These are phyloP conservation scores for Agonum fuliginosum DNA, from an alignment of 2,888 invertebrate species.

Conservation along the genomic window DNA sequence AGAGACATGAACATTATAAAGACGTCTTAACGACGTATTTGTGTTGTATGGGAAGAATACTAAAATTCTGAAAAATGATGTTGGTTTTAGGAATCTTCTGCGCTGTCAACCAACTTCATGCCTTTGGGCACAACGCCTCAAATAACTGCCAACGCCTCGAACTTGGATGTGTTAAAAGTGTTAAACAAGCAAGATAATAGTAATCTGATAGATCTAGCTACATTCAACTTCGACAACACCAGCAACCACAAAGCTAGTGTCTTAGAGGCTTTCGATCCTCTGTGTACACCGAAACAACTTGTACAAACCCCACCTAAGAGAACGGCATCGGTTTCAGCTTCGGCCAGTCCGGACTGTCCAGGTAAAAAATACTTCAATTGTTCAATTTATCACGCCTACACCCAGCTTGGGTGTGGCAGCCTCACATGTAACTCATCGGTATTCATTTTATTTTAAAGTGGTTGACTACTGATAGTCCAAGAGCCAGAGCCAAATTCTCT, in stretches of 20 bases:
- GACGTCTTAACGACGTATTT: too few relatives aligned
- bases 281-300: slow-evolving; percentile 79
- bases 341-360: slow-evolving; percentile 73
- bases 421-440: too few relatives aligned
- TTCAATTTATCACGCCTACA: too few relatives aligned
- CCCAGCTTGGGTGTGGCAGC: too few relatives aligned
- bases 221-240: slow-evolving; percentile 72
- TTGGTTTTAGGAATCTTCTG: slow-evolving; percentile 7
- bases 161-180: slow-evolving; percentile 71
- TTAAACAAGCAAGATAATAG: slow-evolving; percentile 73
- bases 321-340: slow-evolving; percentile 63
- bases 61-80: not conserved
- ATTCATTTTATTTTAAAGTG: slow-evolving; percentile 56
- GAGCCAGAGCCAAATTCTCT: too few relatives aligned
- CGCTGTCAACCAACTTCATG: slow-evolving; percentile 5
- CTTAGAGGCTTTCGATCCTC: slow-evolving; percentile 91
- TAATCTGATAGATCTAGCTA: slow-evolving; percentile 77
- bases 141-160: slow-evolving; percentile 65
- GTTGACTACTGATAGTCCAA: too few relatives aligned
- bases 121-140: slow-evolving; percentile 6
- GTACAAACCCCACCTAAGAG: not conserved
- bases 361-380: slow-evolving; percentile 73
- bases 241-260: slow-evolving; percentile 80
- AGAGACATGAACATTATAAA: too few relatives aligned
- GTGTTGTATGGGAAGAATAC: too few relatives aligned